Conservation (phyloP, 2,888 invertebrate species). For the Ctena decussata region DNA sequence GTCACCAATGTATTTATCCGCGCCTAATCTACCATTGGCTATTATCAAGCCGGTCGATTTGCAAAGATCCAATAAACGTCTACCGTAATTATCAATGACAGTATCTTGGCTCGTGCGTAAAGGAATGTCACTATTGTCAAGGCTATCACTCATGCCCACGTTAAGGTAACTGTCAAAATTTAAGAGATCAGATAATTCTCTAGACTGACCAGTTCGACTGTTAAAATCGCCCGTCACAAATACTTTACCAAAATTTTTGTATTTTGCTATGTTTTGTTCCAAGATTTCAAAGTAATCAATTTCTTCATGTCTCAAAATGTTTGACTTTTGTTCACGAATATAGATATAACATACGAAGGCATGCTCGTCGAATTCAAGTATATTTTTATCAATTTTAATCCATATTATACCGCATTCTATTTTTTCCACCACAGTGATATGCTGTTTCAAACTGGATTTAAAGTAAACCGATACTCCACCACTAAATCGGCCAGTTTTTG, state of each 20-base stretch:
- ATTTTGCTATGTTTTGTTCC: not conserved
- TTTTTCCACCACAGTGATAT: not conserved
- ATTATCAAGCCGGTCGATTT: not conserved
- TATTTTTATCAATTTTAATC: not conserved
- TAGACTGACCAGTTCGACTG: not conserved
- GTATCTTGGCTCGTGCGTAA: not conserved
- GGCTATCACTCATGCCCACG: not conserved
- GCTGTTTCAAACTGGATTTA: not conserved
- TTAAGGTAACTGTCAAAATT: not conserved
- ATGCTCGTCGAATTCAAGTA: not conserved
- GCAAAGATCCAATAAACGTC: not conserved
- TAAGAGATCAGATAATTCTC: not conserved
- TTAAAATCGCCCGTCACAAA: slow-evolving; percentile 7
- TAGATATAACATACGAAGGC: not conserved
- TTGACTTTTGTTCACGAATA: not conserved
- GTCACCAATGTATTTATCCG: not conserved
- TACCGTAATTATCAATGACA: not conserved
- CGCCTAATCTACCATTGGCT: not conserved
- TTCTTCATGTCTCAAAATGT: not conserved
- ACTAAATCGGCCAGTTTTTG: not conserved
- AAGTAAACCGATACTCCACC: not conserved
- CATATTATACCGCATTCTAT: not conserved
- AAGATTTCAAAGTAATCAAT: slow-evolving; percentile 7
- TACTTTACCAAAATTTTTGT: slow-evolving; percentile 1
- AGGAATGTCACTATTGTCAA: not conserved